Percentiles rank a stretch among this genome's conserved stretches.
Conservation (phyloP, 2,888 invertebrate genomes). For the Thumatha senex region DNA sequence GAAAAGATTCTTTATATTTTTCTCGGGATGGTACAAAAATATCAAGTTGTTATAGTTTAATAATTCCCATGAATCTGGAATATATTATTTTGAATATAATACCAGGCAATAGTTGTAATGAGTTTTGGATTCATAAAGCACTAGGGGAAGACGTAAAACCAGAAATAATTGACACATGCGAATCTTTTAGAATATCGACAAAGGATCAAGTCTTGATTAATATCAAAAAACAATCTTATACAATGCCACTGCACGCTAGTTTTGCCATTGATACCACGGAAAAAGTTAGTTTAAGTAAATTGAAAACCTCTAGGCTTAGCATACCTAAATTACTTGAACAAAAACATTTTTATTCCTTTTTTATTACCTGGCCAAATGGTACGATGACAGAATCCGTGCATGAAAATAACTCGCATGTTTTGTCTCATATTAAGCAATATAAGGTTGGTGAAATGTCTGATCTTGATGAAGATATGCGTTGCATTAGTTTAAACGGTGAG, state of each 20-base stretch:
- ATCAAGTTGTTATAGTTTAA: conserved; percentile 55
- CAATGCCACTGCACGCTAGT: conserved; percentile 26
- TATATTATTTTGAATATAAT: conserved; percentile 58
- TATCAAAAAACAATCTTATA: conserved; percentile 58
- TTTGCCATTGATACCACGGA: not conserved
- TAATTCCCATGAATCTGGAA: conserved; percentile 68
- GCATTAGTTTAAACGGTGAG: conserved; percentile 70
- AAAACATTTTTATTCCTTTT: conserved; percentile 56
- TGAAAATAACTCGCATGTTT: conserved; percentile 51
- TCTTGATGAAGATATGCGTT: conserved; percentile 64
- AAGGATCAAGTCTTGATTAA: conserved; percentile 66
- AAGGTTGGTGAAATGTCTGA: conserved; percentile 37
- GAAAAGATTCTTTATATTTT: conserved; percentile 66
- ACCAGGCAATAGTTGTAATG: conserved; percentile 60
- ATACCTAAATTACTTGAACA: conserved; percentile 29
- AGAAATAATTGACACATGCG: conserved; percentile 49
- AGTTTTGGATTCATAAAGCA: conserved; percentile 68
- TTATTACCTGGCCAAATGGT: conserved; percentile 74
- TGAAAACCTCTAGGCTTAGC: not conserved
- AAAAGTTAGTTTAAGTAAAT: not conserved
- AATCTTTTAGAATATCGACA: conserved; percentile 65
- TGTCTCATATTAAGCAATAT: conserved; percentile 72
- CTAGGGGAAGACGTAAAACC: conserved; percentile 49
- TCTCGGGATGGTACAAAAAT: conserved; percentile 69
- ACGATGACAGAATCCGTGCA: conserved; percentile 68